Evolutionary conservation across 2,113 vertebrate genomes (phyloP).

Genomic region (Hymenochirus boettgeri): DNA sequence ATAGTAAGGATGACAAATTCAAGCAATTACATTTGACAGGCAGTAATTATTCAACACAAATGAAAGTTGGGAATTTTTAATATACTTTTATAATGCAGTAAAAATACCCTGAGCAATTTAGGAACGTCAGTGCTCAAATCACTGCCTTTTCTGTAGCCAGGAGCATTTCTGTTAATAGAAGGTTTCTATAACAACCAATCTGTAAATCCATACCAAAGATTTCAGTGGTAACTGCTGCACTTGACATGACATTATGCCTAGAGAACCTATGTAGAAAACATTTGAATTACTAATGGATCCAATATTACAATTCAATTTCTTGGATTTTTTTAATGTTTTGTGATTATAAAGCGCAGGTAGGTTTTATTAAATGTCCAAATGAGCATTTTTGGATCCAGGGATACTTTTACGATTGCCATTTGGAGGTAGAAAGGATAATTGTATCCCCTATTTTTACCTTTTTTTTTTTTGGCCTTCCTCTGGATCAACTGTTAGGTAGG

Average conservation of each 20-base stretch:
- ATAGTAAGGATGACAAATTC: constrained; percentile 20
- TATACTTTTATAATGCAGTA: constrained; percentile 13
- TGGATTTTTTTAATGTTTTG: no score
- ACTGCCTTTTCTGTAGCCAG: not conserved
- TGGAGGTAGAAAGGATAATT: no score
- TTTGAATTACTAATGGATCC: no score
- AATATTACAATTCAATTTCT: no score
- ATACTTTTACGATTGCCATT: no score
- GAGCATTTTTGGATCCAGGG: no score
- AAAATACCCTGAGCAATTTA: constrained; percentile 25
- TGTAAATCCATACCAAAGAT: constrained; percentile 49
- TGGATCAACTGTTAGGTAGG: no score
- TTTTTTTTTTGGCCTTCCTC: no score
- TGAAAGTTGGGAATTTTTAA: constrained; percentile 19
- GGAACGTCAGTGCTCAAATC: not conserved
- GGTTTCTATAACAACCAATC: constrained; percentile 42
- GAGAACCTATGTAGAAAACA: not conserved
- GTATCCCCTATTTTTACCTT: no score
- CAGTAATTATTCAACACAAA: constrained; percentile 29
- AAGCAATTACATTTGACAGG: constrained; percentile 34
- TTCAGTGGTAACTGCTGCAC: constrained; percentile 40
- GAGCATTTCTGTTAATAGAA: constrained; percentile 10
- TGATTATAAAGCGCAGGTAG: no score
- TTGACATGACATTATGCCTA: constrained; percentile 12
- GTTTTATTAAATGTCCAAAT: no score